Evolutionary conservation across 2,113 vertebrate species (phyloP).

Genomic region (Pterophyllum scalare): DNA sequence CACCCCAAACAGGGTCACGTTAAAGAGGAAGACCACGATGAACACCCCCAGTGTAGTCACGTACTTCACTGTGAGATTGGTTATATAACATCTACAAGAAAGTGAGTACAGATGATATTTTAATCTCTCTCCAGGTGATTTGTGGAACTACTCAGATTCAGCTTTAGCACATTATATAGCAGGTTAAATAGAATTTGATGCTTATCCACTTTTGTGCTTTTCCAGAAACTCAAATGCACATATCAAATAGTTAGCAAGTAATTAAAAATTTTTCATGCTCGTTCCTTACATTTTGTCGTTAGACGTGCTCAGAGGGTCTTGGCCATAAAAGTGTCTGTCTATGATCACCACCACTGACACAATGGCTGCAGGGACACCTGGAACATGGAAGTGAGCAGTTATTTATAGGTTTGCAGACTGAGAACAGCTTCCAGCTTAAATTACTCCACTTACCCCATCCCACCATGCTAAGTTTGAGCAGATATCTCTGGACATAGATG

Average conservation of each 20-base stretch:
- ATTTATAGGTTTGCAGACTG: background rate
- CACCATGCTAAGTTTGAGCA: conserved; percentile 74
- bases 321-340: conserved; percentile 30
- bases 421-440: background rate
- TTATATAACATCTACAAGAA: conserved; percentile 60
- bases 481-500: conserved; percentile 77
- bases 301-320: background rate
- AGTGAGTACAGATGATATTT: background rate
- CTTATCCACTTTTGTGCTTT: background rate
- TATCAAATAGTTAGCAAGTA: background rate
- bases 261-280: background rate
- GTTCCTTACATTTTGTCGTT: conserved; percentile 33
- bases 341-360: conserved; percentile 52
- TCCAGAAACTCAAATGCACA: background rate
- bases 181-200: too few relatives aligned
- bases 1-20: conserved; percentile 36
- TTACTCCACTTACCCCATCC: conserved; percentile 78
- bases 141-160: too few relatives aligned
- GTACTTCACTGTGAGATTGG: conserved; percentile 2
- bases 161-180: too few relatives aligned
- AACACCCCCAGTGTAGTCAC: conserved; percentile 50
- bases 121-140: background rate
- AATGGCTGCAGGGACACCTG: conserved; percentile 67
- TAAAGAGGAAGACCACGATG: conserved; percentile 54
- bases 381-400: background rate